phyloP scores from a whole-genome alignment of 1,140 invertebrate genomes.

The Drosophila seguyi region DNA sequence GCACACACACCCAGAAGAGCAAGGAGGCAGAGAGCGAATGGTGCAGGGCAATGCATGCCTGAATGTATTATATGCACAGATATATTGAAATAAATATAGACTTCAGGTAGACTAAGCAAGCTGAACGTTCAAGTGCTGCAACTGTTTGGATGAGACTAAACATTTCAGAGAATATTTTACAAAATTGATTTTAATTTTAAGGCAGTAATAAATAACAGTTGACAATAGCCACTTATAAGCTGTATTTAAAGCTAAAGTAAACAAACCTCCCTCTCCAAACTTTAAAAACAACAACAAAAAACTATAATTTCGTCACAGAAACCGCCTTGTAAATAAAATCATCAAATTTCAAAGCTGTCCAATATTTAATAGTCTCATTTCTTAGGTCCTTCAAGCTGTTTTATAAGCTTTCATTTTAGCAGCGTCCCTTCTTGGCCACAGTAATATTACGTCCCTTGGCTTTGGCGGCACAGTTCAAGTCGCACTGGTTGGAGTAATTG shows the following conservation, averaged over 20 bases:
- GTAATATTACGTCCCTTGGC: slow-evolving; percentile 43
- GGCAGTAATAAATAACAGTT: background rate
- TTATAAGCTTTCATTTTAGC: slow-evolving; percentile 16
- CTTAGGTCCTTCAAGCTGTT: background rate
- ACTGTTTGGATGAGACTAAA: background rate
- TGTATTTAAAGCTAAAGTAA: background rate
- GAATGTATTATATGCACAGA: background rate
- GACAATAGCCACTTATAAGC: background rate
- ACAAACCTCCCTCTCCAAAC: background rate
- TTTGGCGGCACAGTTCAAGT: slow-evolving; percentile 47
- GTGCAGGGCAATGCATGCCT: background rate
- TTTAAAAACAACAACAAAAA: no score
- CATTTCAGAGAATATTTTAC: background rate
- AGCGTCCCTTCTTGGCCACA: slow-evolving; percentile 38
- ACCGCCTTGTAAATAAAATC: background rate
- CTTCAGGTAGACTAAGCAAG: background rate
- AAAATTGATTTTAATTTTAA: background rate
- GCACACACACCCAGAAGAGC: background rate
- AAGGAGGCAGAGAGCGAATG: background rate
- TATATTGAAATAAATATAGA: no score
- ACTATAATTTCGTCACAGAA: background rate
- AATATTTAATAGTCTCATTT: slow-evolving; percentile 2
- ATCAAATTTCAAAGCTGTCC: background rate
- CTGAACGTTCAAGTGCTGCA: background rate
- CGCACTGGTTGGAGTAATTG: slow-evolving; percentile 70